Evolutionary conservation across 2,113 vertebrate genomes (phyloP).

Genomic region (Malurus alboscapulatus): DNA sequence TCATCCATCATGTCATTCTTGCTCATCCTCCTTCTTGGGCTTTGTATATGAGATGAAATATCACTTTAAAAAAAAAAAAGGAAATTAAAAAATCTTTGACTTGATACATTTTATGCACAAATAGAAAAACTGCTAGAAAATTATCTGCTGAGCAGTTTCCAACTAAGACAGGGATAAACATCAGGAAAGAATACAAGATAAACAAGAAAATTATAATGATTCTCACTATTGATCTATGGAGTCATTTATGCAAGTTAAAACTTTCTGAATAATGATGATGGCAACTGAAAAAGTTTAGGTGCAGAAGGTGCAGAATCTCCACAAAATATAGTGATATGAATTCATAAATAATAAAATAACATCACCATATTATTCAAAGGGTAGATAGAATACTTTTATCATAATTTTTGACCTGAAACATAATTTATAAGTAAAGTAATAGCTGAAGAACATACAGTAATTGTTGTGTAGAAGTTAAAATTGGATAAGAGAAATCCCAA

Average conservation of each 20-base stretch:
- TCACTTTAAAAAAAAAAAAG: background rate
- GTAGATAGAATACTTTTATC: background rate
- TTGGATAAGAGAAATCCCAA: background rate
- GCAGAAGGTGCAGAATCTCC: background rate
- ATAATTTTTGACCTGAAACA: background rate
- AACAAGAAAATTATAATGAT: background rate
- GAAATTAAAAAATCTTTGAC: background rate
- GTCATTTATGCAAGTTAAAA: background rate
- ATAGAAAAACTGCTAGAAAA: background rate
- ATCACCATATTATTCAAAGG: background rate
- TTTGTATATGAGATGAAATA: background rate
- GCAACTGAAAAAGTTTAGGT: background rate
- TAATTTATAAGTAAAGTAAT: background rate
- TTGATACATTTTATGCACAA: background rate
- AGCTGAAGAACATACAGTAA: background rate
- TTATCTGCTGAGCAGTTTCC: background rate
- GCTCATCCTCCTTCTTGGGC: background rate
- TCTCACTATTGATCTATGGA: background rate
- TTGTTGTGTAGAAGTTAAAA: background rate
- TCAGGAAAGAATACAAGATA: background rate
- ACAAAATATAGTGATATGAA: background rate
- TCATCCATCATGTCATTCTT: slow-evolving; percentile 46
- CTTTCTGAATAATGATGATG: background rate
- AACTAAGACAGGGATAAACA: background rate
- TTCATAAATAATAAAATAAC: background rate